Conservation (phyloP, 2,888 invertebrate species). For the Ectobius pallidus region DNA sequence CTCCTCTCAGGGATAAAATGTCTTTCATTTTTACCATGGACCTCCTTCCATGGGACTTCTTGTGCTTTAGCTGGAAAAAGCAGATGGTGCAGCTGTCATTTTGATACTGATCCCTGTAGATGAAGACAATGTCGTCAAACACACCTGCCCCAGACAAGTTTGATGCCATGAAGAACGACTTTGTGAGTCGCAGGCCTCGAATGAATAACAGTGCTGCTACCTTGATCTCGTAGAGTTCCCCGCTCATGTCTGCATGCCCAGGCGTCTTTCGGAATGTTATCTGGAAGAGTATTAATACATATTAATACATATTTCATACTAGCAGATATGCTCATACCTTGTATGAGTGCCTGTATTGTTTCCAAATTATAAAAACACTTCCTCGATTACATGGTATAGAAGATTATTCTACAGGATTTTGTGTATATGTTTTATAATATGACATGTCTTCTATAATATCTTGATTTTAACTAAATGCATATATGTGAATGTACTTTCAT, state of each 20-base stretch:
- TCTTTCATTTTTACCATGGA: not conserved
- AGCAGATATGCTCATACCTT: no score
- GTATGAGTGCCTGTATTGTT: no score
- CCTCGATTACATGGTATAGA: no score
- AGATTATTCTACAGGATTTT: no score
- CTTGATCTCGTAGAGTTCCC: not conserved
- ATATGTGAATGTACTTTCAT: no score
- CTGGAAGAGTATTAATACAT: no score
- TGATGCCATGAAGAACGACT: not conserved
- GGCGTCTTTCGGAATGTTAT: not conserved
- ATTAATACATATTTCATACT: no score
- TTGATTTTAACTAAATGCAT: no score
- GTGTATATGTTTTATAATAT: no score
- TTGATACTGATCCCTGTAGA: not conserved
- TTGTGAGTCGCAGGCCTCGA: not conserved
- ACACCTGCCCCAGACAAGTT: not conserved
- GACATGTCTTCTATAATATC: no score
- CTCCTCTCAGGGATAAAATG: not conserved
- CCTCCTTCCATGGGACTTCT: not conserved
- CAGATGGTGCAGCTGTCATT: not conserved
- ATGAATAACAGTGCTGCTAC: not conserved
- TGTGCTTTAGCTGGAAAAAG: conserved; percentile 12
- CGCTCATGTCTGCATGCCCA: not conserved
- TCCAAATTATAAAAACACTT: no score
- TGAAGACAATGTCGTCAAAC: conserved; percentile 11